These are phyloP conservation scores for Caenorhabditis sp. DNA, from an alignment of 2,888 invertebrate species.

Conservation along the genomic window DNA sequence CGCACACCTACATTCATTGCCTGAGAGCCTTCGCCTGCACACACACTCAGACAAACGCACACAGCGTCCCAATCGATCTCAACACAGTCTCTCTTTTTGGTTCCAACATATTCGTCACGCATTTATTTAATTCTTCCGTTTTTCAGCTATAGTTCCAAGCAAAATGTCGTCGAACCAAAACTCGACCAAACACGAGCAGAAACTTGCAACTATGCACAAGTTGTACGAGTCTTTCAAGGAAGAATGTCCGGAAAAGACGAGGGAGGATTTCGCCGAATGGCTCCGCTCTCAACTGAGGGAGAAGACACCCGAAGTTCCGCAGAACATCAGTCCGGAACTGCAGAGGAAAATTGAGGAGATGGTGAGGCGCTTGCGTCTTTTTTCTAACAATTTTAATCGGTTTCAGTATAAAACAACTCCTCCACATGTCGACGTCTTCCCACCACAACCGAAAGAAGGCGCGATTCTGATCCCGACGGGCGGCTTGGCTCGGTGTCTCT, in stretches of 20 bases:
- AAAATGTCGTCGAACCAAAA: not conserved
- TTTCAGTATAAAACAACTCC: not conserved
- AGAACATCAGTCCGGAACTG: slow-evolving; percentile 16
- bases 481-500: slow-evolving; percentile 4
- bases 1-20: too few relatives aligned
- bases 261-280: not conserved
- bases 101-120: too few relatives aligned
- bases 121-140: too few relatives aligned
- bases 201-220: not conserved
- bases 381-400: not conserved
- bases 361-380: not conserved
- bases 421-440: not conserved
- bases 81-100: too few relatives aligned
- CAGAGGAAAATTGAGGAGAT: slow-evolving; percentile 2
- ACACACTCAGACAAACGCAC: too few relatives aligned
- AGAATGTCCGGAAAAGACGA: not conserved
- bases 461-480: slow-evolving; percentile 2
- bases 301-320: not conserved
- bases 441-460: not conserved
- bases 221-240: not conserved
- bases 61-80: too few relatives aligned
- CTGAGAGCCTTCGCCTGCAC: too few relatives aligned
- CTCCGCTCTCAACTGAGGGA: not conserved
- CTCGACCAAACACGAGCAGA: not conserved
- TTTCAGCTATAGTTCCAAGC: not conserved